Evolutionary conservation across 2,888 invertebrate species (phyloP), one percentile per base, ranked within the genome.

Genomic region (Hoplodrina ambigua): DNA sequence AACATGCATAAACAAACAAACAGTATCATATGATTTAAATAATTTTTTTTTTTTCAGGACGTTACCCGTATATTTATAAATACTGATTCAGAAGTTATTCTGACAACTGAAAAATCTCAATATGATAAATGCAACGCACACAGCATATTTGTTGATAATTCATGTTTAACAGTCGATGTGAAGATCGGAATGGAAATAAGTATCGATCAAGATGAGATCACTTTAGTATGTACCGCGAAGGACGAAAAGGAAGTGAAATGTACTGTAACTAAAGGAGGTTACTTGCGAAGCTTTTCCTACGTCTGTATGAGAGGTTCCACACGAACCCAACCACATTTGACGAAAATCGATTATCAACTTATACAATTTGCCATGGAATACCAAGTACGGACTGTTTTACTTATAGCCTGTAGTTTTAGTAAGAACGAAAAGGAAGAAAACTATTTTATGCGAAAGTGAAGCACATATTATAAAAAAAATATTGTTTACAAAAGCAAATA

Each of bases 111-210:
- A 20, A 19, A 84, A 37, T 6, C 57, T 0, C 63, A 85, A 59
- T 87, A 73, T 41, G 71, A 91, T 49, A 88, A 85, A 75, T 92
- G 92, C 69, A 91, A 85, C 65, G 65, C 75, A 30, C 44, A 55
- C 0, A 69, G 57, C 60, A 88, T 92, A 73, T 92, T 87, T 44
- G 79, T 92, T 1, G 90, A 92, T 62, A 87, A 89, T 74, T 80
- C 85, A 1, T 66, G 85, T 59, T 52, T 92, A 33, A 75, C 78
- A 8, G 44, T 68, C 0, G 90, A 91, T 41, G 75, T 85, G 2
- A 76, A 75, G 77, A 66, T 88, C 25, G 91, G 89, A 52, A 87
- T 78, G 69, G 84, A 87, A 62, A 85, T 92, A 69, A 78, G 74
- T 19, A 80, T 92, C 55, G 76, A 71, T 13, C 72, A 85, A 70